Evolutionary conservation across 2,797 vertebrate genomes (phyloP).

Genomic region (Oreochromis grahami): DNA sequence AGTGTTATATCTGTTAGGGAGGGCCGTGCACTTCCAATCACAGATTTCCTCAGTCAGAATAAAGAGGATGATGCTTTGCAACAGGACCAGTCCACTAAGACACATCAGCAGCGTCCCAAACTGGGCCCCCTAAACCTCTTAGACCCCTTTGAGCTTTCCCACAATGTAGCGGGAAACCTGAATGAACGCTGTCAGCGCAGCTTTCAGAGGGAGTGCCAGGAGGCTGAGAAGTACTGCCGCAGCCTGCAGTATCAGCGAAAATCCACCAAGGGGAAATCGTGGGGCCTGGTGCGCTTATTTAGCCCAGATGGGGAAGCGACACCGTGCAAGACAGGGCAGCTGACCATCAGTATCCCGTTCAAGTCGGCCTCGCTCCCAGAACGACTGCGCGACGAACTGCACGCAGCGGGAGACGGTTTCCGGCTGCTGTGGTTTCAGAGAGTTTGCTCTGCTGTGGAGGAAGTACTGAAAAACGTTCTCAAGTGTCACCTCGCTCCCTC

Average conservation of each 20-base stretch:
- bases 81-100: conserved; percentile 19
- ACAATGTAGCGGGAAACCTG: conserved; percentile 91
- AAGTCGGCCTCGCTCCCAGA: conserved; percentile 56
- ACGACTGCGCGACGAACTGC: conserved; percentile 54
- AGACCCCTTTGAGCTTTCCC: conserved; percentile 90
- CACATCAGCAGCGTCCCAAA: conserved; percentile 24
- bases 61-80: conserved; percentile 10
- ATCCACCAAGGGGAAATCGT: conserved; percentile 81
- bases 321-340: conserved; percentile 1
- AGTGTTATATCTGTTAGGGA: conserved; percentile 79
- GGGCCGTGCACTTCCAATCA: conserved; percentile 70
- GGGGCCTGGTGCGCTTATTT: conserved; percentile 88
- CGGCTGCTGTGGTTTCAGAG: conserved; percentile 68
- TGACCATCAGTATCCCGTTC: conserved; percentile 72
- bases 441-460: conserved; percentile 63
- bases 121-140: conserved; percentile 84
- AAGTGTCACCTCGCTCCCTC: conserved; percentile 64
- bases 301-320: conserved; percentile 52
- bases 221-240: conserved; percentile 85
- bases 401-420: conserved; percentile 55
- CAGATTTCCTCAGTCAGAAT: conserved; percentile 57
- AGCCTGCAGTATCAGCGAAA: conserved; percentile 85
- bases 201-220: conserved; percentile 79
- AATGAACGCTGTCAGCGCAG: conserved; percentile 72
- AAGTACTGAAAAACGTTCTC: conserved; percentile 74